Base-by-base conservation (phyloP, 2,888 invertebrate species). In the Drosophila differens region DNA sequence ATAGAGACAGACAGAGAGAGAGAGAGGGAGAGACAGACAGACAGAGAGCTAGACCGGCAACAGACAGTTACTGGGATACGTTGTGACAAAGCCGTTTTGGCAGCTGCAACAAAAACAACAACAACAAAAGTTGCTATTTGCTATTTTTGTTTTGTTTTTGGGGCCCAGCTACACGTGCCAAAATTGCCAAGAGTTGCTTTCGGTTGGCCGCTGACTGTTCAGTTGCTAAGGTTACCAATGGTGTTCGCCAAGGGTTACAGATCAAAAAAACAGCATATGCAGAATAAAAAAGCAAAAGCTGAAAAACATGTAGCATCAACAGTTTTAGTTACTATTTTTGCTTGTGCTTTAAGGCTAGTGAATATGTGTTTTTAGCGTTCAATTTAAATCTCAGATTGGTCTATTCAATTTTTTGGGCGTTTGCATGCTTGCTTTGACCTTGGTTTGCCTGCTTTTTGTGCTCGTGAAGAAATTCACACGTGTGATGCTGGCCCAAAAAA, bases 151-250 rank as follows among this genome's bases (percentile, higher is more conserved):
- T 30, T 4, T 33, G 52, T 53, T 70, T 73, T 68, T 63, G 84
- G 63, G 79, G 44, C 63, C 70, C 82, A 71, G 66, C 76, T 89
- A 83, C 87, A 85, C 87, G 84, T 85, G 89, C 81, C 84, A 81
- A 89, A 58, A 22, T 81, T 88, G 71, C 69, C 81, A 44, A 63
- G 59, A 65, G 62, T 54, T 19, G 37, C 37, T 62, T 49, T 25
- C 16, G 25, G n/a, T 37, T 37, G 33, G 4, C 32, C 22, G 44
- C 44, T 22, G 41, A 10, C n/a, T 37, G 44, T 39, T 33, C 30
- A 39, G 58, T 37, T 62, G 75, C 76, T 75, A 61, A 65, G 75
- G 76, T 76, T 76, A 63, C 58, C 63, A 19, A 59, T 53, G 54
- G 53, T 63, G 47, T 33, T 35, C 28, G 52, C 52, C 37, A 33